Evolutionary conservation across 2,113 vertebrate species (phyloP).

Genomic region (Fulmarus glacialis): DNA sequence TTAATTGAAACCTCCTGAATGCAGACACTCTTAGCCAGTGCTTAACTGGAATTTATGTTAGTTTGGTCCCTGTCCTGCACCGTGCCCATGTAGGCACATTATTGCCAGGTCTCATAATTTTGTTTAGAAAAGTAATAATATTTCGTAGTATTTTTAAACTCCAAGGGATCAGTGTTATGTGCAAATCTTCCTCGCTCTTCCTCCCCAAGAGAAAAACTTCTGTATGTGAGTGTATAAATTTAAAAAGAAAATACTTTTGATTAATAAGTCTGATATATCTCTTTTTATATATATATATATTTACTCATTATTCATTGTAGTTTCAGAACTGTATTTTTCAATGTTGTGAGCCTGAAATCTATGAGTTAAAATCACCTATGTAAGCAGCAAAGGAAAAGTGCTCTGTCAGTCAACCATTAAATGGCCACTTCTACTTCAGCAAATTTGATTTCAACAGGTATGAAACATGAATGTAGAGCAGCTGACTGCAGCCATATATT

Average conservation of each 20-base stretch:
- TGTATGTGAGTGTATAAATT: neutral
- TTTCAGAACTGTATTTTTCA: neutral
- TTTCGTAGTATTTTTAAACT: neutral
- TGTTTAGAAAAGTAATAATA: neutral
- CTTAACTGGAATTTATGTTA: neutral
- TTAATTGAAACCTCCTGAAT: neutral
- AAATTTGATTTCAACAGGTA: neutral
- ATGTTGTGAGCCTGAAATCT: neutral
- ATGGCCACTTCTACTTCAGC: neutral
- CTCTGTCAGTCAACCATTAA: neutral
- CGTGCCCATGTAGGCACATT: neutral
- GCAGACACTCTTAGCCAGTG: neutral
- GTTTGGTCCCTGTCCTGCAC: neutral
- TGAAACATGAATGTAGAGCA: neutral
- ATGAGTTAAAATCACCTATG: neutral
- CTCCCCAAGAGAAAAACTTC: neutral
- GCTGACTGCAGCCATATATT: neutral
- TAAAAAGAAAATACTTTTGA: neutral
- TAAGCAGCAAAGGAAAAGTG: neutral
- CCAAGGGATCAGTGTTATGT: neutral
- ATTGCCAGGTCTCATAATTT: neutral
- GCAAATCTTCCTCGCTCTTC: neutral
- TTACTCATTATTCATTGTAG: neutral
- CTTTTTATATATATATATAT: neutral
- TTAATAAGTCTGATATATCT: neutral